These are phyloP conservation scores for Sebastes steindachneri DNA, from an alignment of 2,797 vertebrate species.

Conservation along the genomic window DNA sequence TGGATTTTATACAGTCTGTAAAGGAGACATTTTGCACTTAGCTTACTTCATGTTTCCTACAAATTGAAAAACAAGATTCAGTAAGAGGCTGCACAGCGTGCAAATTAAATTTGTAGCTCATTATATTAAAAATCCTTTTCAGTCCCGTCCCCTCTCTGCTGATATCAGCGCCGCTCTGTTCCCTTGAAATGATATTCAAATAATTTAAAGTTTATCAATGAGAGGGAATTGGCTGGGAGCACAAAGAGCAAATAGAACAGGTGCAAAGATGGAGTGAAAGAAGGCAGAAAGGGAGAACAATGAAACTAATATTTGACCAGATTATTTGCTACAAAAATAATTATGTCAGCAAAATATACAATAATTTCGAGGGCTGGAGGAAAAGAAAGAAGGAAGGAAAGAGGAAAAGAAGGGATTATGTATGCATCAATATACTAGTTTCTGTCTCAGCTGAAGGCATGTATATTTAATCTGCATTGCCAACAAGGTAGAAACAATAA, in stretches of 20 bases:
- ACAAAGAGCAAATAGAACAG: background rate
- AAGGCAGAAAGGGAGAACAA: background rate
- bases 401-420: background rate
- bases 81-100: slow-evolving; percentile 6
- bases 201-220: slow-evolving; percentile 14
- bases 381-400: background rate
- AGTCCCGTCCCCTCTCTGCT: background rate
- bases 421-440: background rate
- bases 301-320: background rate
- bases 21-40: slow-evolving; percentile 41
- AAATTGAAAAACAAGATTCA: slow-evolving; percentile 51
- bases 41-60: slow-evolving; percentile 32
- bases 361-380: background rate
- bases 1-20: slow-evolving; percentile 45
- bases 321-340: slow-evolving; percentile 1
- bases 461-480: background rate
- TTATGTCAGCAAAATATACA: background rate
- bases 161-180: background rate
- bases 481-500: background rate
- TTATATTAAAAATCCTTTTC: slow-evolving; percentile 28
- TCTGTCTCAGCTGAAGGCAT: background rate
- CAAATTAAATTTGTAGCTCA: slow-evolving; percentile 43
- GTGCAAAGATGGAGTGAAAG: background rate
- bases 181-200: background rate
- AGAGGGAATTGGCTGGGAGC: background rate